Evolutionary conservation across 2,888 invertebrate species (phyloP).

Genomic region (Callimorpha dominula): DNA sequence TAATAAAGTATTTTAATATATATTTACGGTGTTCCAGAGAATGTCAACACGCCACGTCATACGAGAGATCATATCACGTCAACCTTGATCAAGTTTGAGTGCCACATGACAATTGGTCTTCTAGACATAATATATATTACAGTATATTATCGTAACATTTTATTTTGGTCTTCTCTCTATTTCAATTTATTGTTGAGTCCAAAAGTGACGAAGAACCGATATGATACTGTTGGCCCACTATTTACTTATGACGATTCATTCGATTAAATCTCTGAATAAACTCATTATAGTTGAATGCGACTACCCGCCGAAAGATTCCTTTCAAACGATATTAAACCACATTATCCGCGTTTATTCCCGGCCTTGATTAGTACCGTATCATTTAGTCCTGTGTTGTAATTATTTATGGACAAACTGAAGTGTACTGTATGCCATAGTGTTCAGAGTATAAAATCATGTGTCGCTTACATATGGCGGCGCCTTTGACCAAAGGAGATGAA

Average conservation of each 20-base stretch:
- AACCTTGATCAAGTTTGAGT: too few species aligned
- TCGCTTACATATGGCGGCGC: conserved; percentile 66
- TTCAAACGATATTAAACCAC: conserved; percentile 85
- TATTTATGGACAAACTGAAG: conserved; percentile 64
- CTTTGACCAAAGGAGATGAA: conserved; percentile 83
- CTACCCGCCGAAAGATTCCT: conserved; percentile 84
- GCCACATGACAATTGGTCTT: too few species aligned
- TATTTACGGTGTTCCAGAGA: too few species aligned
- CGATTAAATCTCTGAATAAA: conserved; percentile 85
- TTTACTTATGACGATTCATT: conserved; percentile 84
- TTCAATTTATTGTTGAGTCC: neutral
- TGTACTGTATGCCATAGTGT: conserved; percentile 45
- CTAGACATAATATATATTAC: too few species aligned
- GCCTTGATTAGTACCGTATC: conserved; percentile 86
- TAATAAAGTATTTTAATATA: too few species aligned
- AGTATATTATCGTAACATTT: neutral
- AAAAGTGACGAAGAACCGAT: neutral
- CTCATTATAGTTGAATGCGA: conserved; percentile 84
- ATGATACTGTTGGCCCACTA: conserved; percentile 65
- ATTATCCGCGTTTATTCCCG: conserved; percentile 85
- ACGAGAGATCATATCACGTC: too few species aligned
- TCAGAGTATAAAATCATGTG: conserved; percentile 57
- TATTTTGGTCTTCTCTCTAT: neutral
- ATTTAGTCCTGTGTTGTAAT: conserved; percentile 85
- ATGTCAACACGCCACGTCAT: too few species aligned